A percentile compares a stretch with the other conserved stretches of the same genome.
Conservation (phyloP, 1,140 invertebrate genomes). For the Metopolophium dirhodum region DNA sequence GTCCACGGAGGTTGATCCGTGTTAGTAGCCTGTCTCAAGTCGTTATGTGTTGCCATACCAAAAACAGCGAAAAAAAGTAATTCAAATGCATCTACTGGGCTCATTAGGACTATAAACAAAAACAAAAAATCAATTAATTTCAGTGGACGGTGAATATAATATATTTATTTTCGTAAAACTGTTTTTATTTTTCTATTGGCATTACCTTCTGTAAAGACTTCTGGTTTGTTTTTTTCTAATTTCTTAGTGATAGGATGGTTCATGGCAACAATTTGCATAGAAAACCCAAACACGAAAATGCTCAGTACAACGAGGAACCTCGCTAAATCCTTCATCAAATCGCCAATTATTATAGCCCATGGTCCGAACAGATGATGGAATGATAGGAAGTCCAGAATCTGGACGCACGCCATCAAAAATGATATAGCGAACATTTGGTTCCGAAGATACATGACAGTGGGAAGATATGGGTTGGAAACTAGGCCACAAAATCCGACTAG, state of each 20-base stretch:
- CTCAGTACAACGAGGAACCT: slow-evolving; percentile 95
- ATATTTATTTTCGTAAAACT: neutral
- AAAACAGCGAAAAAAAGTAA: slow-evolving; percentile 99
- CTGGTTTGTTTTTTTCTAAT: slow-evolving; percentile 57
- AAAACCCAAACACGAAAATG: slow-evolving; percentile 98
- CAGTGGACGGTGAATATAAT: neutral
- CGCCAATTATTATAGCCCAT: slow-evolving; percentile 93
- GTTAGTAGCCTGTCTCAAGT: slow-evolving; percentile 68
- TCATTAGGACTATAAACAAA: slow-evolving; percentile 83
- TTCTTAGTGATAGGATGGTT: slow-evolving; percentile 89
- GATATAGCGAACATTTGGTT: slow-evolving; percentile 97
- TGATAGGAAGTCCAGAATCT: slow-evolving; percentile 94
- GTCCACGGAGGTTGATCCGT: slow-evolving; percentile 75
- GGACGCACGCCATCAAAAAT: slow-evolving; percentile 93
- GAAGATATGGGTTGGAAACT: slow-evolving; percentile 75
- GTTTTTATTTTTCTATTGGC: neutral
- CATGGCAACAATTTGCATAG: slow-evolving; percentile 93
- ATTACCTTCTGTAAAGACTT: slow-evolving; percentile 62
- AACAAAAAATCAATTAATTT: neutral
- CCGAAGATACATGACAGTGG: slow-evolving; percentile 85
- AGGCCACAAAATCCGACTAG: slow-evolving; percentile 71
- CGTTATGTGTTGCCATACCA: slow-evolving; percentile 90
- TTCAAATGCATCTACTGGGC: slow-evolving; percentile 90
- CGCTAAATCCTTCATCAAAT: slow-evolving; percentile 89
- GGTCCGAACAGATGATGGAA: slow-evolving; percentile 99